Base-by-base conservation (phyloP, 2,888 invertebrate species). In the Sphaerophoria rueppellii region DNA sequence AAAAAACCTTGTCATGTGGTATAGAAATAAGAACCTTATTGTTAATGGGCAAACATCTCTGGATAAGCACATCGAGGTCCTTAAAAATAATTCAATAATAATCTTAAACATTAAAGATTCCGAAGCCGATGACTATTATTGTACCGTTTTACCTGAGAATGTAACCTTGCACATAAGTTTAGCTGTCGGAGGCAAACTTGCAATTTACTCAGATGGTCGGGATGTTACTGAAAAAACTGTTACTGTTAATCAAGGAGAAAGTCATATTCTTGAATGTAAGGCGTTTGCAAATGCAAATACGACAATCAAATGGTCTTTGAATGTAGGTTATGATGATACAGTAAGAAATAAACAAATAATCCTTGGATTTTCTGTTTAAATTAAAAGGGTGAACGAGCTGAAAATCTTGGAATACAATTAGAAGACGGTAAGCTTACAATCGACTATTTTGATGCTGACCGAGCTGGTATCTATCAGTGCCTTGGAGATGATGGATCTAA, bases 381-480 rank as follows among this genome's bases (percentile, higher is more conserved):
- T 4, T 4, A 34, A 48, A 35, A 91, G 91, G 91, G 91, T 16
- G 88, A 89, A 40, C 88, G 89, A 0, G 61, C 90, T 61, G 87
- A 88, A 16, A 87, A 88, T 2, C 77, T 87, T 0, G 77, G 85
- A 0, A 86, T 88, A 0, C 88, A 89, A 4, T 11, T 88, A 0
- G 87, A 87, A 2, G 82, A 88, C 14, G 89, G 89, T 6, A 86
- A 88, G 12, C 86, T 91, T 0, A 76, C 87, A 0, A 82, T 91
- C 34, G 89, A 89, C 5, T 88, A 88, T 57, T 87, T 90, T 4
- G 90, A 90, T 32, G 89, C 89, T 37, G 85, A 89, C 70, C 89
- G 91, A 40, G 89, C 87, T 6, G 91, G 91, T 1, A 87, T 88
- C 0, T 91, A 91, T 76, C 91, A 91, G 77, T 91, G 91, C 43